These are phyloP conservation scores for Amblyjoppa fuscipennis DNA, from an alignment of 2,888 invertebrate genomes.

Conservation along the genomic window DNA sequence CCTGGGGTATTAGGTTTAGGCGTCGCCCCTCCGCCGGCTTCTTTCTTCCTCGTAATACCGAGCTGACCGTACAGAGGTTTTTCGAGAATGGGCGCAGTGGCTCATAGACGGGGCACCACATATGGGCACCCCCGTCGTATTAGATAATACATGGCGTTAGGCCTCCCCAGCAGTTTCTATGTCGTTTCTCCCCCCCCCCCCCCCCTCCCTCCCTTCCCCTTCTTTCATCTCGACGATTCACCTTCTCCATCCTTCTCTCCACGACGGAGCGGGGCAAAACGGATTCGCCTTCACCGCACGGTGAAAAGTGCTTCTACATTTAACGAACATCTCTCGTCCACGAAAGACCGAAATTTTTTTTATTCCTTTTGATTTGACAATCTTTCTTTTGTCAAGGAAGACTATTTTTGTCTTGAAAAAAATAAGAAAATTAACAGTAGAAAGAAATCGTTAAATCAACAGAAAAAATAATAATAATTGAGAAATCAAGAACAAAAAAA, in stretches of 20 bases:
- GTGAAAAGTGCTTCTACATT: too few species aligned
- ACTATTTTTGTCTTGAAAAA: too few species aligned
- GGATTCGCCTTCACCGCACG: too few species aligned
- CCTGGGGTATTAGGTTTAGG: conserved; percentile 40
- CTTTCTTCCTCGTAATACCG: conserved; percentile 63
- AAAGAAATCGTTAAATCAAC: too few species aligned
- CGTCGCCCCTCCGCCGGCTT: conserved; percentile 24
- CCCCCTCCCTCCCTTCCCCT: neutral
- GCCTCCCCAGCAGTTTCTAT: conserved; percentile 67
- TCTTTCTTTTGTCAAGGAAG: too few species aligned
- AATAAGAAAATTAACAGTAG: too few species aligned
- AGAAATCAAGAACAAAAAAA: too few species aligned
- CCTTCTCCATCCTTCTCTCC: conserved; percentile 43
- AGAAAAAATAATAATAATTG: too few species aligned
- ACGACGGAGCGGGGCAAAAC: too few species aligned
- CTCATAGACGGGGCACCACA: conserved; percentile 83
- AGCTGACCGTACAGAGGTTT: conserved; percentile 75
- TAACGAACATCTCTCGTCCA: too few species aligned
- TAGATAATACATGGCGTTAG: conserved; percentile 83
- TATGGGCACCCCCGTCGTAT: conserved; percentile 83
- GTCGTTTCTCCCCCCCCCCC: conserved; percentile 45
- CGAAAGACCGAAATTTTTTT: neutral
- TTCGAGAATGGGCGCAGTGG: conserved; percentile 76
- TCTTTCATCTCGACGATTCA: conserved; percentile 64
- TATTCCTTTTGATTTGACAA: conserved; percentile 19